Conservation (phyloP, 2,797 vertebrate genomes). For the Podarcis lilfordi region DNA sequence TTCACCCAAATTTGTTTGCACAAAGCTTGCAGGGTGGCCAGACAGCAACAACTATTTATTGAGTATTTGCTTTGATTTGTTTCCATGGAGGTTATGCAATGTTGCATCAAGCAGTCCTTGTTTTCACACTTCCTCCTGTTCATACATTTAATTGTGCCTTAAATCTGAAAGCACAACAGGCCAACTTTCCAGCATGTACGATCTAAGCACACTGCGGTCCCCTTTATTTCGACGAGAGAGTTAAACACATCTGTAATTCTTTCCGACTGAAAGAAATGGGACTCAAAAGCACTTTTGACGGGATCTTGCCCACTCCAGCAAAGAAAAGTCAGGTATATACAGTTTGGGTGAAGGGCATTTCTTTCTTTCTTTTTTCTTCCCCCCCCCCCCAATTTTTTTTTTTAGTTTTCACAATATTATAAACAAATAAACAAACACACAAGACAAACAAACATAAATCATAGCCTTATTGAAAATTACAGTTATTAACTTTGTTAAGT, state of each 20-base stretch:
- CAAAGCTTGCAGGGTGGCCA: too few relatives aligned
- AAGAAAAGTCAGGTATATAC: conserved; percentile 9
- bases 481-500: too few relatives aligned
- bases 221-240: background rate
- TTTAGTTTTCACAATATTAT: too few relatives aligned
- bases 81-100: too few relatives aligned
- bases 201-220: background rate
- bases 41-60: background rate
- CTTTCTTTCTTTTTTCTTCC: too few relatives aligned
- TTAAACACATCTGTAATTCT: background rate
- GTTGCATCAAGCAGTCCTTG: too few relatives aligned
- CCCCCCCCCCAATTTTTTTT: accelerated
- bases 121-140: too few relatives aligned
- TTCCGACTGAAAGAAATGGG: background rate
- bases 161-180: background rate
- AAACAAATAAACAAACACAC: too few relatives aligned
- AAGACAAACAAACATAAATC: too few relatives aligned
- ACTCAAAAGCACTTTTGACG: background rate
- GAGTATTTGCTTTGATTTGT: too few relatives aligned
- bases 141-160: background rate
- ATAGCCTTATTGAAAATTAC: too few relatives aligned
- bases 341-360: conserved; percentile 36
- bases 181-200: background rate
- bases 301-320: conserved; percentile 5
- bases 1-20: too few relatives aligned